A percentile compares a stretch with the other conserved stretches of the same genome.
phyloP scores from a whole-genome alignment of 2,113 vertebrate genomes.

The Anhinga anhinga region DNA sequence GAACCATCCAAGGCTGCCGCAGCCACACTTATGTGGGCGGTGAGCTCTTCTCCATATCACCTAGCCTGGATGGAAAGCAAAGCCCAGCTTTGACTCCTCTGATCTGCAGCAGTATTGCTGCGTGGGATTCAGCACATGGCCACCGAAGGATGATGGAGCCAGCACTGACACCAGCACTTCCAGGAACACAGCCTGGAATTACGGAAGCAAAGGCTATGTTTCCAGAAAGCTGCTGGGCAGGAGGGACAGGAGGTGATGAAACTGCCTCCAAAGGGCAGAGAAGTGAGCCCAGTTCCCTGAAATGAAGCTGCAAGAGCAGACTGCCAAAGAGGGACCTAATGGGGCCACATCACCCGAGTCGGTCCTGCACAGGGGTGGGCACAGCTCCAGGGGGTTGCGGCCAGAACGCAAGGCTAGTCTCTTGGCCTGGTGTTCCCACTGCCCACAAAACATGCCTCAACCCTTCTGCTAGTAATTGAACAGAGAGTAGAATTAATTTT shows the following conservation, averaged over 20 bases:
- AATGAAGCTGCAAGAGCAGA: neutral
- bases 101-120: accelerated
- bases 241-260: neutral
- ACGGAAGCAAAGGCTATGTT: accelerated
- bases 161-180: neutral
- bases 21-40: neutral
- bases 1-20: neutral
- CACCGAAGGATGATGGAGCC: neutral
- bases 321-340: neutral
- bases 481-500: conserved; percentile 39
- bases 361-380: neutral
- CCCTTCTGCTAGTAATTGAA: conserved; percentile 19
- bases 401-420: neutral
- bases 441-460: neutral
- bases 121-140: neutral
- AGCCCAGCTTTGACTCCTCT: neutral
- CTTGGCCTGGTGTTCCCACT: neutral
- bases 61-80: neutral
- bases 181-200: neutral
- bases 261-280: neutral
- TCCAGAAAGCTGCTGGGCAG: neutral
- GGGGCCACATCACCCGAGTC: neutral
- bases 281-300: neutral
- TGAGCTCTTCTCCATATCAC: neutral
- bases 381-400: neutral